Base-by-base conservation (phyloP, 2,797 vertebrate genomes). In the Megaceryle alcyon region DNA sequence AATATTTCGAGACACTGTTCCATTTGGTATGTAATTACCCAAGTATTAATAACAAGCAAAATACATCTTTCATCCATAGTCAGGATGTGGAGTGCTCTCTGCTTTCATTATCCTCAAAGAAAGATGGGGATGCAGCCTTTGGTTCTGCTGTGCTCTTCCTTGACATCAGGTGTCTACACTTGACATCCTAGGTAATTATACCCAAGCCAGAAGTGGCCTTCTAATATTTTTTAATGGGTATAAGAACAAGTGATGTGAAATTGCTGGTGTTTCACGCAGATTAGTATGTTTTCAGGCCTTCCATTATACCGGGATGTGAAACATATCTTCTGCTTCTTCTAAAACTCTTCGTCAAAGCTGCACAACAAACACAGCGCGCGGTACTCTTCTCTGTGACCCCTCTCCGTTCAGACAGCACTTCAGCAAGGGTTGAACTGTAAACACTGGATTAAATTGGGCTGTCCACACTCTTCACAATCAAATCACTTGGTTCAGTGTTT, bases 11-110 rank as follows among this genome's bases (percentile, higher is more conserved):
- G 94, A 82, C 82, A 64, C 76, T 39, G 66, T 65, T 88, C 77
- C 84, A 80, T 82, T 53, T 61, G 54, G 41, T 71, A 19, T 69
- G 88, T 91, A 95, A 96, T 95, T 88, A 94, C 82, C 59, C 14
- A 78, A 63, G 68, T 33, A 35, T 69, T 95, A 94, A 88, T 83
- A 82, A 82, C 72, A 73, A 68, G 69, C 35, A 77, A 90, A 86
- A 80, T 5, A 77, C 59, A 51, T 64, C 92, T 64, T 73, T 81
- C 35, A 26, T 48, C 68, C 9, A 5, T 51, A 73, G 70, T 49
- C 60, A 44, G 26, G 83, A 70, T 73, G 82, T 63, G 61, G 65
- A 10, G 61, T 18, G 35, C 72, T 72, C 21, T 63, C n/a, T 92
- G 73, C 68, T 88, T 49, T 56, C 51, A 72, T 85, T 54, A 66